Evolutionary conservation across 2,797 vertebrate genomes (phyloP).

Genomic region (Neomorphus geoffroyi): DNA sequence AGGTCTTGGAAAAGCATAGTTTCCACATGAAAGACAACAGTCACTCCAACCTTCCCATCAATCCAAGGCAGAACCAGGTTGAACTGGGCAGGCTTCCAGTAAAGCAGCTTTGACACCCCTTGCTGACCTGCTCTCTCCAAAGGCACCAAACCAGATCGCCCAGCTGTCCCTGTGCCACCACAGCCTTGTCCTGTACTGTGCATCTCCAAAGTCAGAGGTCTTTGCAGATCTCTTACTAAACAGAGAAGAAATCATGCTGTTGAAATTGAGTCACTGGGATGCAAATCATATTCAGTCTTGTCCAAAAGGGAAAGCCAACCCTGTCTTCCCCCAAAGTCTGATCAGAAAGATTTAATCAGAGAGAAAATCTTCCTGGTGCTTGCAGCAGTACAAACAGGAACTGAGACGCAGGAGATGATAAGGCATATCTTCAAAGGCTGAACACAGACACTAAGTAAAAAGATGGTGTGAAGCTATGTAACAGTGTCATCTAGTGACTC

Average conservation of each 20-base stretch:
- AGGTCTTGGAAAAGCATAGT: neutral
- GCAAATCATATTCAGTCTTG: neutral
- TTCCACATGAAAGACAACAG: neutral
- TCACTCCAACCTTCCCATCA: neutral
- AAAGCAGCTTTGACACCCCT: neutral
- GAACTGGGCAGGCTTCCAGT: neutral
- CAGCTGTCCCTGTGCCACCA: neutral
- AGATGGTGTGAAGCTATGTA: neutral
- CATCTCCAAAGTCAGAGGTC: neutral
- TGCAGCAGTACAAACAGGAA: neutral
- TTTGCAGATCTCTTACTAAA: neutral
- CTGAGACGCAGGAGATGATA: neutral
- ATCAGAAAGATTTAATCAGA: neutral
- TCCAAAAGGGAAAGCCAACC: neutral
- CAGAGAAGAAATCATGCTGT: neutral
- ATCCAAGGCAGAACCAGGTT: rapidly evolving
- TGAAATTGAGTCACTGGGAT: neutral
- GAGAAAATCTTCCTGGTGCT: neutral
- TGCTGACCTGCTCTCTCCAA: neutral
- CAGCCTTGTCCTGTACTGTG: rapidly evolving
- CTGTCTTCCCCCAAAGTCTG: neutral
- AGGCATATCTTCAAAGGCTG: neutral
- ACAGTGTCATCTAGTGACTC: conserved; percentile 27
- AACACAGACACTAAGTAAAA: neutral
- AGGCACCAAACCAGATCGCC: neutral